Evolutionary conservation across 2,888 invertebrate genomes (phyloP).

Genomic region (Aquatica leii): DNA sequence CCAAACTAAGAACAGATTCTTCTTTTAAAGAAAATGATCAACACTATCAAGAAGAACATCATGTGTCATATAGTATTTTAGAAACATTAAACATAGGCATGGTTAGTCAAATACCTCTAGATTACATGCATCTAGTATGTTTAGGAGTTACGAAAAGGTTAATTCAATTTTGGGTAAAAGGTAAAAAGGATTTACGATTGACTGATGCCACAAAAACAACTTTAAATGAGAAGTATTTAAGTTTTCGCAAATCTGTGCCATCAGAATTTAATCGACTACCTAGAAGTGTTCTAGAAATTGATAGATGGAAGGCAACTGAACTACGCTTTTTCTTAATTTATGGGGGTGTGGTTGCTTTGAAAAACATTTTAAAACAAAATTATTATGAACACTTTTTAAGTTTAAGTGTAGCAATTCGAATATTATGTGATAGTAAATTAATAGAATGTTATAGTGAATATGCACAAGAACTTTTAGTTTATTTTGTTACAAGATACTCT

Average conservation of each 20-base stretch:
- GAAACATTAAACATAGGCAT: not conserved
- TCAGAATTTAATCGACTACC: not conserved
- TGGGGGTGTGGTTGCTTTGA: not conserved
- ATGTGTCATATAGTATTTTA: not conserved
- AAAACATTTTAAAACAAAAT: not conserved
- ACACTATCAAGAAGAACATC: not conserved
- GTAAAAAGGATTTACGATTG: not conserved
- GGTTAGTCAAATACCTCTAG: not conserved
- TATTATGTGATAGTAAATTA: not conserved
- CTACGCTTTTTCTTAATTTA: not conserved
- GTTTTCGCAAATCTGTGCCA: not conserved
- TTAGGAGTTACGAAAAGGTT: not conserved
- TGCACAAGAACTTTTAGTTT: not conserved
- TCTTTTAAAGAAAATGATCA: not conserved
- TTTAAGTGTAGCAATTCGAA: not conserved
- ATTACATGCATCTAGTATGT: conserved; percentile 2
- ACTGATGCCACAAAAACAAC: not conserved
- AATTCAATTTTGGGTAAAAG: not conserved
- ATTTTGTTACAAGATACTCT: not conserved
- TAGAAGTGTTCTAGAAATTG: not conserved
- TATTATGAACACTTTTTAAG: not conserved
- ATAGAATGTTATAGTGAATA: not conserved
- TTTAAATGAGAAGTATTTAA: not conserved
- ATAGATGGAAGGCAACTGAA: conserved; percentile 4
- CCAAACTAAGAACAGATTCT: not conserved